Evolutionary conservation across 1,140 invertebrate species (phyloP).

Genomic region (Nymphalis io): DNA sequence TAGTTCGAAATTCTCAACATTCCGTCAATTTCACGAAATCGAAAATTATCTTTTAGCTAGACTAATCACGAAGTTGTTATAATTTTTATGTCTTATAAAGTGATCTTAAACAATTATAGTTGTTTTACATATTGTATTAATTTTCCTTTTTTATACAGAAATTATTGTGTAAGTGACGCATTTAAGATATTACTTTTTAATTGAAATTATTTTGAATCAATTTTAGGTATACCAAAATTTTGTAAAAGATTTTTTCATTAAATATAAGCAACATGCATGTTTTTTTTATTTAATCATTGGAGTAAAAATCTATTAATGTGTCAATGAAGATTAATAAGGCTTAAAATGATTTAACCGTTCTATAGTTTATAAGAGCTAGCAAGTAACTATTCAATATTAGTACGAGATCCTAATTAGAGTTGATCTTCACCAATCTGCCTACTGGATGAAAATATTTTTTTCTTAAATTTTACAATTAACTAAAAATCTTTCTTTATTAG

Average conservation of each 20-base stretch:
- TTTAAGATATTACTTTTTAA: conserved; percentile 58
- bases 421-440: no score
- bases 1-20: conserved; percentile 24
- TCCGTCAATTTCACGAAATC: conserved; percentile 22
- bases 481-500: no score
- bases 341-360: neutral
- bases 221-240: conserved; percentile 67
- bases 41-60: conserved; percentile 32
- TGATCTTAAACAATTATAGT: conserved; percentile 39
- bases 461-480: no score
- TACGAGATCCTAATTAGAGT: no score
- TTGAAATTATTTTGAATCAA: conserved; percentile 57
- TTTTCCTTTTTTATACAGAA: conserved; percentile 55
- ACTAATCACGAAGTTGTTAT: conserved; percentile 30
- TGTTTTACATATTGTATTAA: conserved; percentile 48
- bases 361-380: no score
- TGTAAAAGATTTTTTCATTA: conserved; percentile 76
- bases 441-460: no score
- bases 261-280: conserved; percentile 56
- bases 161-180: conserved; percentile 64
- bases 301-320: neutral
- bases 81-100: conserved; percentile 38
- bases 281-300: conserved; percentile 21
- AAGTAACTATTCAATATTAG: no score
- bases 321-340: neutral